phyloP scores from a whole-genome alignment of 2,113 vertebrate genomes.

The Indicator indicator region DNA sequence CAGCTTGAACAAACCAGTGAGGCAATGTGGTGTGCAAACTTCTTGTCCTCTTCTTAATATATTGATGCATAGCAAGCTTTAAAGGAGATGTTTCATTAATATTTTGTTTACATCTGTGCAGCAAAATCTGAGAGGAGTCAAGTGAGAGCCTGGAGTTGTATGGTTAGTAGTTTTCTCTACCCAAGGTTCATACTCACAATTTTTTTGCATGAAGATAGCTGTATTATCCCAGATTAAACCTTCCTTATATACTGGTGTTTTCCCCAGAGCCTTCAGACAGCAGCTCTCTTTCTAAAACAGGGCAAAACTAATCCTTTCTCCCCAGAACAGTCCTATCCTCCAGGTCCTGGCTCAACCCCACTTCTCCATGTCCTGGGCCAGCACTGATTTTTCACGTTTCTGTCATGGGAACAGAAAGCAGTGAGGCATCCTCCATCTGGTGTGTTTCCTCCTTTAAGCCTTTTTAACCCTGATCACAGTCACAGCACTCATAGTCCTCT shows the following conservation, averaged over 20 bases:
- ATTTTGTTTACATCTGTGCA: slow-evolving; percentile 26
- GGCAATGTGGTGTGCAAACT: background rate
- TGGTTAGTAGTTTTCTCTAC: background rate
- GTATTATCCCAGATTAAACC: background rate
- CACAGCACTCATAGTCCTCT: no score
- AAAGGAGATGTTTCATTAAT: slow-evolving; percentile 2
- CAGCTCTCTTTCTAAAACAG: background rate
- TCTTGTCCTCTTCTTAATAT: slow-evolving; percentile 6
- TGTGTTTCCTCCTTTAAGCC: background rate
- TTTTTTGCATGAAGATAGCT: background rate
- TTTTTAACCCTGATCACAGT: no score
- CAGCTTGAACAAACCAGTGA: background rate
- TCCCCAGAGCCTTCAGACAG: background rate
- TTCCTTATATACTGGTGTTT: background rate
- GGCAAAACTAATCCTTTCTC: background rate
- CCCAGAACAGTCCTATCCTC: background rate
- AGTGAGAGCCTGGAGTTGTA: background rate
- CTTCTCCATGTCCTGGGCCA: background rate
- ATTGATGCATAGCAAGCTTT: background rate
- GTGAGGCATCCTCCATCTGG: background rate
- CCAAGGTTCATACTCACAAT: background rate
- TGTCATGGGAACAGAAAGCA: background rate
- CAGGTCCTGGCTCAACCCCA: background rate
- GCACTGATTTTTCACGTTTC: background rate
- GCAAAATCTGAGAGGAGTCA: background rate